Evolutionary conservation across 2,888 invertebrate genomes (phyloP), one percentile per base, ranked within the genome.

Genomic region (Caenorhabditis macrosperma): DNA sequence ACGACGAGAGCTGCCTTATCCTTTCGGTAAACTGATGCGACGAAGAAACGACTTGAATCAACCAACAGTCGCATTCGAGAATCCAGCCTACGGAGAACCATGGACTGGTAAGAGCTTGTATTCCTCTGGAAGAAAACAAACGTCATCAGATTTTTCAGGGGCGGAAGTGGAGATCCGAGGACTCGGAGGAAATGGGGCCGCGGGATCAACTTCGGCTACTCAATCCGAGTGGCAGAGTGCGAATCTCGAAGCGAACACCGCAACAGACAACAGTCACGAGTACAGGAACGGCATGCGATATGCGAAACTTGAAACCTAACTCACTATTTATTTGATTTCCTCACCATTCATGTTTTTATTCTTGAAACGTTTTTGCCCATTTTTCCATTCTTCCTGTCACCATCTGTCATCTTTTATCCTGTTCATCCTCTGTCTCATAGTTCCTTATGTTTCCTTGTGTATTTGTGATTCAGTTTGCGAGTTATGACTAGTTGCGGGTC

Each of bases 111-210:
- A 63, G 68, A 57, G 1, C 2, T 35, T 38, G 30, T n/a, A n/a
- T n/a, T n/a, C n/a, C n/a, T n/a, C n/a, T n/a, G n/a, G n/a, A 48
- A 20, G 30, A 59, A 17, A 15, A 44, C 15, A 44, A 17, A 1
- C 12, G 26, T 24, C 7, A 28, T 26, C 7, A 28, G n/a, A 52
- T 10, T 15, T 55, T 74, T 44, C 60, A 54, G 82, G 83, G 17
- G 75, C 75, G 22, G 82, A 86, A 68, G 86, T 86, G 0, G 84
- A 86, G 55, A 86, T 86, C 48, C 81, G 86, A 1, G 86, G 86
- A 12, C 72, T 86, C 5, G 86, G 86, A 15, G 55, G 30, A 10
- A 20, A 35, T 1, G 52, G 41, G 7, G 61, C 26, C 15, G 44
- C 52, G 12, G 15, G 20, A 24, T 26, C 57, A 2, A 15, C 71